Conservation (phyloP, 2,797 vertebrate species). For the Syngnathus rostellatus region DNA sequence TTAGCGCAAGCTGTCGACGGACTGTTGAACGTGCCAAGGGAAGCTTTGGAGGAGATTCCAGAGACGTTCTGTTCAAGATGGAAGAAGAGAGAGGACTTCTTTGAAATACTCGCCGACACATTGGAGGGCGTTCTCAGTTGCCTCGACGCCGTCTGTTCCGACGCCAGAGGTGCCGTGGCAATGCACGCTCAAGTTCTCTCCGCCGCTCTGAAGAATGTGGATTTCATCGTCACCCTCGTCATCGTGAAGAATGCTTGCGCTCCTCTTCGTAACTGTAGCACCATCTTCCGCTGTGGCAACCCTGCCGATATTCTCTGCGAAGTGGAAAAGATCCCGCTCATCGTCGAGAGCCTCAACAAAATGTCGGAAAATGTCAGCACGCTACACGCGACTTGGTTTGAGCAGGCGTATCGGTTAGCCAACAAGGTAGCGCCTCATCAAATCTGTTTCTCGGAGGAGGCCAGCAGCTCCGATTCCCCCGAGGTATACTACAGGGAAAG, state of each 20-base stretch:
- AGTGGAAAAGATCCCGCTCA: constrained; percentile 81
- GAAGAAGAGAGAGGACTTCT: constrained; percentile 88
- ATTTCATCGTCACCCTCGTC: constrained; percentile 86
- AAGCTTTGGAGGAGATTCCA: constrained; percentile 69
- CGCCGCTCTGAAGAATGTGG: constrained; percentile 78
- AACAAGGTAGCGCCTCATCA: constrained; percentile 74
- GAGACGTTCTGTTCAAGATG: constrained; percentile 83
- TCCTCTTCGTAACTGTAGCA: constrained; percentile 91
- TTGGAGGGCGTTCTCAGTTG: constrained; percentile 84
- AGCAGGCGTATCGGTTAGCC: constrained; percentile 85
- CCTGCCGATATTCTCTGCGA: constrained; percentile 91
- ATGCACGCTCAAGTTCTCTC: constrained; percentile 80
- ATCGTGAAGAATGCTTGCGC: constrained; percentile 85
- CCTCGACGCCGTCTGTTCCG: constrained; percentile 77
- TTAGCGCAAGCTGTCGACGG: constrained; percentile 78
- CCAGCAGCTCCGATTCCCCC: constrained; percentile 73
- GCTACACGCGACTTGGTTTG: constrained; percentile 87
- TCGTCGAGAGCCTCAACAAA: constrained; percentile 82
- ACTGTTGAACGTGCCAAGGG: constrained; percentile 73
- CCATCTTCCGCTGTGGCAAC: constrained; percentile 90
- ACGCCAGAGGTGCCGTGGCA: constrained; percentile 60
- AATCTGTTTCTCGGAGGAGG: constrained; percentile 74
- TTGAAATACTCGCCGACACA: constrained; percentile 86
- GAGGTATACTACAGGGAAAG: constrained; percentile 86
- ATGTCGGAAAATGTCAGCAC: constrained; percentile 83